Evolutionary conservation across 2,888 invertebrate genomes (phyloP).

Genomic region (Adela reaumurella): DNA sequence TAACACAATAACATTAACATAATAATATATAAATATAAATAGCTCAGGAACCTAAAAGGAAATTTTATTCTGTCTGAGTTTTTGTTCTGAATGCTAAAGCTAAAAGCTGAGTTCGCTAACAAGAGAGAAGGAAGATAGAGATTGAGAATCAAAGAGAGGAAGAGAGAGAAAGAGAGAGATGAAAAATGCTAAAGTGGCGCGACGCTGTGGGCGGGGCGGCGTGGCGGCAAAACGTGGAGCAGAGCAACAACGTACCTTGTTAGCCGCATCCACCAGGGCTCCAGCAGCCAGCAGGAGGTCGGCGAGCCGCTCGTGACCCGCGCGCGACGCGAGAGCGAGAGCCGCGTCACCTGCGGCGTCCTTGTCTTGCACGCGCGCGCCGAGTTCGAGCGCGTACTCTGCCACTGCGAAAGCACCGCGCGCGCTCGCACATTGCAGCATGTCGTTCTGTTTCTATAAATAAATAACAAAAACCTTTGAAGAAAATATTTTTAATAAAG

Average conservation of each 20-base stretch:
- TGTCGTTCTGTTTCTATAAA: constrained; percentile 64
- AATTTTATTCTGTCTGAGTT: too few relatives aligned
- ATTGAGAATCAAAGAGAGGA: too few relatives aligned
- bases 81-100: too few relatives aligned
- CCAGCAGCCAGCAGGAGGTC: constrained; percentile 64
- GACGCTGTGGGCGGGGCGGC: too few relatives aligned
- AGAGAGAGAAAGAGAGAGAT: too few relatives aligned
- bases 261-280: constrained; percentile 63
- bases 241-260: constrained; percentile 54
- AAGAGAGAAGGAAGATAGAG: too few relatives aligned
- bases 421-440: constrained; percentile 73
- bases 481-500: neutral
- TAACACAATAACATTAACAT: too few relatives aligned
- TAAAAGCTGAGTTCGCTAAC: too few relatives aligned
- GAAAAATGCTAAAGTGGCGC: too few relatives aligned
- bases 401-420: constrained; percentile 59
- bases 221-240: too few relatives aligned
- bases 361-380: constrained; percentile 60
- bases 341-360: constrained; percentile 72
- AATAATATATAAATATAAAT: too few relatives aligned
- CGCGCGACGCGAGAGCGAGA: constrained; percentile 71
- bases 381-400: constrained; percentile 55
- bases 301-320: constrained; percentile 66
- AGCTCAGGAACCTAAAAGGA: too few relatives aligned
- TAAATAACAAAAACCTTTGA: neutral